Base-by-base conservation (phyloP, 2,797 vertebrate species). In the Florisuga fusca region DNA sequence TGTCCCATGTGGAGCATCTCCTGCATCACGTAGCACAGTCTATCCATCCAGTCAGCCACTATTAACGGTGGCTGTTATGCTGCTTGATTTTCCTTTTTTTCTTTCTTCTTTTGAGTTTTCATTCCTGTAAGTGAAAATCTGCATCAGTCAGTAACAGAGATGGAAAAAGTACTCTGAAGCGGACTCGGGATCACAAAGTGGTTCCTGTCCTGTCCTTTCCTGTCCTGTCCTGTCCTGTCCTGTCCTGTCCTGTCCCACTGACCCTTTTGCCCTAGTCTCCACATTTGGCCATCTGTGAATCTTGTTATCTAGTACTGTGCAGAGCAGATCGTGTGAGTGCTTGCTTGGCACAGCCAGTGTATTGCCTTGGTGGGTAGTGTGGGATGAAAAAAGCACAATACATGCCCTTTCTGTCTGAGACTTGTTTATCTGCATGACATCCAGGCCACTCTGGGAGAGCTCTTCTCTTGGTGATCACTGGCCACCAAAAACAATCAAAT, bases 311-410 rank as follows among this genome's bases (percentile, higher is more conserved):
- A 73, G 89, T 14, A 27, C 89, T 63, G 61, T 57, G 82, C 73
- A 87, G 75, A 89, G 57, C 73, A 89, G 81, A 78, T 57, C 15
- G 5, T 79, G 81, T 51, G 81, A 63, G 83, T 43, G 58, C 50
- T 86, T 45, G 63, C 89, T 87, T 95, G 93, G 93, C 91, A 91
- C 74, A 88, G 76, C 33, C 80, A 58, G 36, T 27, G 62, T 20
- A 48, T 76, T 95, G 87, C 82, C 71, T 59, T 84, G 80, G 50
- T 4, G 77, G 88, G 59, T 72, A 76, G 63, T 38, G 71, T 90
- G 67, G 91, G 94, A 87, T 71, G 76, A 67, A 88, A 95, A 90
- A 87, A 73, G 63, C 33, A 92, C 94, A 96, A 92, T 96, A 81
- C 67, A 21, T 3, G 66, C 91, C 48, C 86, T 93, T 91, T 96